Conservation (phyloP, 1,140 invertebrate genomes). For the Metaphire vulgaris region DNA sequence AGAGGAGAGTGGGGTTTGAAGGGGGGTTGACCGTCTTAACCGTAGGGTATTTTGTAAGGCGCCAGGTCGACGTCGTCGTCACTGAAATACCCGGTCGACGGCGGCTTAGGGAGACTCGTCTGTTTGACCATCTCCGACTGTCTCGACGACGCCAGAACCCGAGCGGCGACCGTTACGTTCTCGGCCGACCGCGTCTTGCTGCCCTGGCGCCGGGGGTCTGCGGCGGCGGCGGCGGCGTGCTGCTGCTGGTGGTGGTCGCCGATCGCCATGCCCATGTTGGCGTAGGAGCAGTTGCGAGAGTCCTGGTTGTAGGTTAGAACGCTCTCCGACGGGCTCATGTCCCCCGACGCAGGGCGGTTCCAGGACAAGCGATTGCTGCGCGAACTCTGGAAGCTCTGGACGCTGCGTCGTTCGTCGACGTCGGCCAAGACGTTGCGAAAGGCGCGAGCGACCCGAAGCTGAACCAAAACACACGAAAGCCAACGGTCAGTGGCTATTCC, state of each 20-base stretch:
- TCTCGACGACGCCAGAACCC: conserved; percentile 6
- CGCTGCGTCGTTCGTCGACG: conserved; percentile 89
- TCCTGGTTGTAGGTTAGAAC: conserved; percentile 6
- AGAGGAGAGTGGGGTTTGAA: too few species aligned
- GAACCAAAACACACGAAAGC: too few species aligned
- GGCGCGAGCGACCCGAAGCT: conserved; percentile 99
- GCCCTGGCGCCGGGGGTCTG: not conserved
- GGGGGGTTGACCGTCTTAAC: too few species aligned
- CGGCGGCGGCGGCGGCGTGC: not conserved
- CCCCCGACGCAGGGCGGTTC: conserved; percentile 67
- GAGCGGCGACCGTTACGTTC: conserved; percentile 2
- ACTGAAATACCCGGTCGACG: conserved; percentile 21
- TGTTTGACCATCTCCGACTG: conserved; percentile 17
- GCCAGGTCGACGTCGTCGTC: conserved; percentile 9
- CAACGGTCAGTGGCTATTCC: too few species aligned
- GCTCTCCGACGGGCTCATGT: conserved; percentile 25
- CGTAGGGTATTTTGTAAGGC: not conserved
- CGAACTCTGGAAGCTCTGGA: conserved; percentile 94
- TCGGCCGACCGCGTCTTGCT: conserved; percentile 15
- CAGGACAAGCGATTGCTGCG: conserved; percentile 78
- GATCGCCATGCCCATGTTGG: conserved; percentile 16
- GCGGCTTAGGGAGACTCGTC: conserved; percentile 18
- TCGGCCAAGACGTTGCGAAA: conserved; percentile 99
- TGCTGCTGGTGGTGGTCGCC: too few species aligned
- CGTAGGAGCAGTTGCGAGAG: conserved; percentile 11